These are phyloP conservation scores for Falcunculus frontatus DNA, from an alignment of 2,113 vertebrate genomes.

Conservation along the genomic window DNA sequence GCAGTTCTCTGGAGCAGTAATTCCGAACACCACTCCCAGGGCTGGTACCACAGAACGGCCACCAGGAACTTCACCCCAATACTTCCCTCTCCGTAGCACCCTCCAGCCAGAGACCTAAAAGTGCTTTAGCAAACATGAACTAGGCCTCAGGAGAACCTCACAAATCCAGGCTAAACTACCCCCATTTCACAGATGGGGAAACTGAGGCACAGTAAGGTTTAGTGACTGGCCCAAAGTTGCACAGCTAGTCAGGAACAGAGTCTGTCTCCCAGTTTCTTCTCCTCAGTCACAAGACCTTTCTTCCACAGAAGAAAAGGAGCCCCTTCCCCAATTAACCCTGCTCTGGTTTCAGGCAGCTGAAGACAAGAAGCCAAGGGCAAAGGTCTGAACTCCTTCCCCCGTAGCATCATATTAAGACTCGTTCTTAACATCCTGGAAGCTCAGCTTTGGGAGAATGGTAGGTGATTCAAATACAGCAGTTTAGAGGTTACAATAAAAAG, in stretches of 20 bases:
- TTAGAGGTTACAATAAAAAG: conserved; percentile 62
- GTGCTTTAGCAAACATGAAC: not conserved
- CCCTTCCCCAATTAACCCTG: not conserved
- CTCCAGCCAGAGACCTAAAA: not conserved
- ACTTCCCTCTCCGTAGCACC: not conserved
- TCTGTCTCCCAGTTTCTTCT: not conserved
- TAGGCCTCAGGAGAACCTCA: not conserved
- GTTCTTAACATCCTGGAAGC: not conserved
- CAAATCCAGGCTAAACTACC: not conserved
- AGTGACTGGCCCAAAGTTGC: not conserved
- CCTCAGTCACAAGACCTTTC: not conserved
- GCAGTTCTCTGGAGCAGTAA: not conserved
- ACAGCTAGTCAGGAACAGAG: not conserved
- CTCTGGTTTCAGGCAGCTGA: not conserved
- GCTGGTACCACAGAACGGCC: rapidly evolving
- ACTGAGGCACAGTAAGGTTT: not conserved
- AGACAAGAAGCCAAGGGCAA: not conserved
- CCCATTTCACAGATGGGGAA: conserved; percentile 31
- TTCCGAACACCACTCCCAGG: not conserved
- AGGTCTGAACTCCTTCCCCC: not conserved
- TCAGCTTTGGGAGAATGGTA: conserved; percentile 14
- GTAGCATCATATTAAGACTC: not conserved
- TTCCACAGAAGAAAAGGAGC: not conserved
- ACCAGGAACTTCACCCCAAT: rapidly evolving
- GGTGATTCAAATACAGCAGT: conserved; percentile 74